Percentiles rank a stretch among this genome's conserved stretches.
Conservation (phyloP, 2,113 vertebrate genomes). For the Emydura subglobosa region DNA sequence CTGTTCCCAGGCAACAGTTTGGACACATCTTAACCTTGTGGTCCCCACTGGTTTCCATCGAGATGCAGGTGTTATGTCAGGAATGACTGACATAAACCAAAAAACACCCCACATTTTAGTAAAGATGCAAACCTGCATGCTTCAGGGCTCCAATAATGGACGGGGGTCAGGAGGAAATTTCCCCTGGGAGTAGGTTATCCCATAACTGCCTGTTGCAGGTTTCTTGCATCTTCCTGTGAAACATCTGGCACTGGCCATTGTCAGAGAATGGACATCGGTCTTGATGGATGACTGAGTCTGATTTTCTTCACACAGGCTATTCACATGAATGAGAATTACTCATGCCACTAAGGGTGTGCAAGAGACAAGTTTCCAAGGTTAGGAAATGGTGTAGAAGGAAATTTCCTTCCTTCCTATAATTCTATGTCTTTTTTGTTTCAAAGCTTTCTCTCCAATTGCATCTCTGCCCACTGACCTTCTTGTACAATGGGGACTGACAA, state of each 20-base stretch:
- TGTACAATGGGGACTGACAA: not conserved
- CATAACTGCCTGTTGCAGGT: accelerated
- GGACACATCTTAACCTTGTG: conserved; percentile 20
- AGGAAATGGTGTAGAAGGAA: not conserved
- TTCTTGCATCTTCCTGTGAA: not conserved
- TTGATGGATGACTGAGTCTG: accelerated
- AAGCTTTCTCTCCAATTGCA: not conserved
- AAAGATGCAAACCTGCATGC: accelerated
- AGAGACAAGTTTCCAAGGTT: not conserved
- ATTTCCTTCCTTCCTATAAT: not conserved
- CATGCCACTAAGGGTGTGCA: not conserved
- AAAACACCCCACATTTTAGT: not conserved
- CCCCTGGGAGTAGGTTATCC: not conserved
- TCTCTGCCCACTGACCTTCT: not conserved
- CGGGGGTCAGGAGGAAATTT: not conserved
- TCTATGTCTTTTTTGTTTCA: not conserved
- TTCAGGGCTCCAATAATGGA: not conserved
- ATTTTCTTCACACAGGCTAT: not conserved
- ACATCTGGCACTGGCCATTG: not conserved
- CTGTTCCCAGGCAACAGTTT: not conserved
- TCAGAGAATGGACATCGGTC: not conserved
- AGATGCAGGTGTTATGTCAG: conserved; percentile 29
- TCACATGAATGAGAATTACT: not conserved
- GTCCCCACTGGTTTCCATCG: not conserved
- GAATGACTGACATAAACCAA: not conserved